Conservation (phyloP, 2,888 invertebrate genomes). For the Candidula unifasciata region DNA sequence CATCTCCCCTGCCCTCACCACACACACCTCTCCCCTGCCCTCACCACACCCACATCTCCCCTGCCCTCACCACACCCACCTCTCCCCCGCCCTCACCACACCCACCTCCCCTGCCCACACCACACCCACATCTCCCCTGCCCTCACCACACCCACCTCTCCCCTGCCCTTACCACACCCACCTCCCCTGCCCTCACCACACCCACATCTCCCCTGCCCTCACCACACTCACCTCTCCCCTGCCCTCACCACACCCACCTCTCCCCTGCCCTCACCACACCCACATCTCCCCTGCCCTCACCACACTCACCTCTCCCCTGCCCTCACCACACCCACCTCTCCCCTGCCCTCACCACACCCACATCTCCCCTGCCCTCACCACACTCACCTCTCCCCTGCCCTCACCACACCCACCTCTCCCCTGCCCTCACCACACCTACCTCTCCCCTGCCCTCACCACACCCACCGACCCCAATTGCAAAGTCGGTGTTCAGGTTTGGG, state of each 20-base stretch:
- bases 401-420: background rate
- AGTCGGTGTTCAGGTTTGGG: too few relatives aligned
- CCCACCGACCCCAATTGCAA: too few relatives aligned
- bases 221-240: background rate
- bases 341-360: background rate
- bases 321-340: background rate
- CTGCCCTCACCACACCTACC: background rate
- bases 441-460: background rate
- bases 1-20: background rate
- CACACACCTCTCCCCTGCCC: background rate
- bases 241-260: constrained; percentile 7
- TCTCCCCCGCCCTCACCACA: too few relatives aligned
- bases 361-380: background rate
- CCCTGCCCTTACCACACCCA: too few relatives aligned
- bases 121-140: background rate
- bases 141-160: too few relatives aligned
- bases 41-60: background rate
- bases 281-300: background rate
- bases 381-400: background rate
- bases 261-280: background rate
- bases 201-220: background rate
- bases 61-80: too few relatives aligned
- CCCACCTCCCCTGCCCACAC: too few relatives aligned
- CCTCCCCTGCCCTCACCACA: background rate
- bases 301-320: background rate